A percentile compares a stretch with the other conserved stretches of the same genome.
Conservation (phyloP, 1,140 invertebrate genomes). For the Drosophila subobscura region DNA sequence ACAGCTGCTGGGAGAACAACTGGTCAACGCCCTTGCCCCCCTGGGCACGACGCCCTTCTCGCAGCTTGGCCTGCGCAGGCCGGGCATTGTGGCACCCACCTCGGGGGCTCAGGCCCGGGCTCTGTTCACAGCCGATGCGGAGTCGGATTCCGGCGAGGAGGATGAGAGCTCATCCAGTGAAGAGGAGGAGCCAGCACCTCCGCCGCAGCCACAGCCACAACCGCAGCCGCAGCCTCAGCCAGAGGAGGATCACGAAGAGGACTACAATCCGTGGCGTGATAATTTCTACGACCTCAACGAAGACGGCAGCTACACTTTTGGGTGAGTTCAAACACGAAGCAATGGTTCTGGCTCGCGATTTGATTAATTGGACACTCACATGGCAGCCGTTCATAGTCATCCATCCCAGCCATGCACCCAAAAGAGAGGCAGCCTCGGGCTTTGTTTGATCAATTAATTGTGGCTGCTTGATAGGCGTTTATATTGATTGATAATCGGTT, state of each 20-base stretch:
- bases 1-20: slow-evolving; percentile 50
- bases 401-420: no score
- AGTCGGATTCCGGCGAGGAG: slow-evolving; percentile 3
- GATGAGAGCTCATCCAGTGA: not conserved
- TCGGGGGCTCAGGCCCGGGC: slow-evolving; percentile 31
- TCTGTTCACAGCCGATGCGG: slow-evolving; percentile 33
- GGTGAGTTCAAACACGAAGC: slow-evolving; percentile 51
- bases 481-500: not conserved
- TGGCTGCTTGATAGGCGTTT: no score
- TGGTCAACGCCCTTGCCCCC: slow-evolving; percentile 53
- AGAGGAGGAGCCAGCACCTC: slow-evolving; percentile 5
- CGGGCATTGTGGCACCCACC: slow-evolving; percentile 48
- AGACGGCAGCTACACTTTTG: slow-evolving; percentile 68
- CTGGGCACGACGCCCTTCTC: slow-evolving; percentile 44
- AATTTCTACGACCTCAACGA: slow-evolving; percentile 64
- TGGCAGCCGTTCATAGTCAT: no score
- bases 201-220: not conserved
- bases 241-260: slow-evolving; percentile 10
- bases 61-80: slow-evolving; percentile 26
- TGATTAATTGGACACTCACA: no score
- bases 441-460: not conserved
- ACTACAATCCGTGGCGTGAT: slow-evolving; percentile 68
- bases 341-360: no score
- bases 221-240: not conserved
- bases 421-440: no score